Evolutionary conservation across 2,797 vertebrate genomes (phyloP), one percentile per base, ranked within the genome.

Genomic region (Carduelis carduelis): DNA sequence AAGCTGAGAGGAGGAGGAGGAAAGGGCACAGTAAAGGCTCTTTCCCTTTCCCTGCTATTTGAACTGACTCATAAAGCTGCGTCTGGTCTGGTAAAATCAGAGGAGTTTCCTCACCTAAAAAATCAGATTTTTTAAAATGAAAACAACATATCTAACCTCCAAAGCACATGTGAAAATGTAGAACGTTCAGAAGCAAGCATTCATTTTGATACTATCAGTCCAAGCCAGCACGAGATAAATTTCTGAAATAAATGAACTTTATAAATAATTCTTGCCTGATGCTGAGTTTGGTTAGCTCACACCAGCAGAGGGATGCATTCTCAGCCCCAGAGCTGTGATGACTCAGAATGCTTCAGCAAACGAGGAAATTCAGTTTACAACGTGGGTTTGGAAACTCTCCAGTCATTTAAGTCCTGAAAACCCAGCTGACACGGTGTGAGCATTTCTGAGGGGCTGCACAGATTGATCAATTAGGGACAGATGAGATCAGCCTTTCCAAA

Each of bases 91-190:
- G 30, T 64, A 83, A 83, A 83, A 66, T 20, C 19, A 34, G 14
- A 22, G 8, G 14, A 22, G 8, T 24, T 77, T 72, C 9, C 11
- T 85, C 19, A 34, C 6, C 13, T 32, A 21, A 53, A 47, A 70
- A 69, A 46, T 9, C 2, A 15, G 6, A 19, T n/a, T 64, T 60
- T 41, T 71, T 46, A 37, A 23, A 6, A 23, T 20, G 19, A 34
- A 57, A 81, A 37, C 6, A 27, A 12, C 2, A 2, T 50, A 27
- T 3, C 2, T 21, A 46, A 2, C 49, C n/a, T 59, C 23, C 3
- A 14, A 57, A 50, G 13, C 17, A 65, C 19, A 24, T 0, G 4
- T 10, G 21, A 18, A 32, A n/a, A 71, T 43, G 28, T 13, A 50
- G 21, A 78, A 52, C 14, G 2, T 89, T 64, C 34, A 71, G 49